These are phyloP conservation scores for Lerema accius DNA, from an alignment of 1,140 invertebrate genomes.

Conservation along the genomic window DNA sequence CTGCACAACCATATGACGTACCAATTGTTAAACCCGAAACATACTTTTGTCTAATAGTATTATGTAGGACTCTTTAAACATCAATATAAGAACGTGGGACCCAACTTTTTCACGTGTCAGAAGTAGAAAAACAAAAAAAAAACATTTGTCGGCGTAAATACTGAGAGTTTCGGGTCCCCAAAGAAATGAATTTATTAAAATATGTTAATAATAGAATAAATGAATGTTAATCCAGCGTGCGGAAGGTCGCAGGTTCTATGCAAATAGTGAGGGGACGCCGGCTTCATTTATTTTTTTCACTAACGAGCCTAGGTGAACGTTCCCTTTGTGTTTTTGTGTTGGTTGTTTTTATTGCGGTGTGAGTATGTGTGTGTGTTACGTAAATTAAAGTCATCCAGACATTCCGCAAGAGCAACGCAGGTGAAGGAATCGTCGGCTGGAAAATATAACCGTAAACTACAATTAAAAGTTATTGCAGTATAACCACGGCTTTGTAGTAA, in stretches of 20 bases:
- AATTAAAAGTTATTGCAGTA: background rate
- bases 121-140: conserved; percentile 13
- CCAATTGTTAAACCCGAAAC: too few species aligned
- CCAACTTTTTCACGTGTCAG: conserved; percentile 8
- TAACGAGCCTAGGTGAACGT: conserved; percentile 11
- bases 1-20: too few species aligned
- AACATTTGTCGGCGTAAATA: conserved; percentile 16
- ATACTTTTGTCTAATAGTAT: too few species aligned
- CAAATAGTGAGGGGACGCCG: conserved; percentile 23
- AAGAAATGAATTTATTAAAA: conserved; percentile 50
- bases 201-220: conserved; percentile 55
- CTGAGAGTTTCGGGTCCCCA: conserved; percentile 24
- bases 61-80: too few species aligned
- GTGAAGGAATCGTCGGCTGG: background rate
- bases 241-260: conserved; percentile 42
- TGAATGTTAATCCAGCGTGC: conserved; percentile 46
- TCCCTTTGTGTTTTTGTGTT: background rate
- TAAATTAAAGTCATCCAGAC: background rate
- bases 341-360: background rate
- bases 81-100: background rate
- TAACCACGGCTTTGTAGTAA: background rate
- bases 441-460: background rate
- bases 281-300: conserved; percentile 11
- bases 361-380: background rate
- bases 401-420: background rate